Base-by-base conservation (phyloP, 2,888 invertebrate genomes). In the Fabriciana adippe region DNA sequence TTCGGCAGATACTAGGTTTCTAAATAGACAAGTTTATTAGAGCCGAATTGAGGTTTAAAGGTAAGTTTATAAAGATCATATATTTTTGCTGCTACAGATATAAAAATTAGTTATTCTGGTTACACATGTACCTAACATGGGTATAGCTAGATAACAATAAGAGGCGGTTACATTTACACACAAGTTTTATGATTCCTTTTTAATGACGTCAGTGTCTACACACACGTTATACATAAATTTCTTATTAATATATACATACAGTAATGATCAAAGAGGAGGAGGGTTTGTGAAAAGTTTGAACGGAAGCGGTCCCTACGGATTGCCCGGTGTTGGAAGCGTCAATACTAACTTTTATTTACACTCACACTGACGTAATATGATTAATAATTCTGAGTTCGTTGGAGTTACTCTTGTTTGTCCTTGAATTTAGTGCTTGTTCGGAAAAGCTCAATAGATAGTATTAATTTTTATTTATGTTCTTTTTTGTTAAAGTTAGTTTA, bases 321-420 rank as follows among this genome's bases (percentile, higher is more conserved):
- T 21, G 35, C 48, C 47, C 50, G 50, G 50, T 41, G 53, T 15
- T 41, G 31, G 59, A 50, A 26, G 55, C 61, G 48, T 61, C 55
- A 48, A 66, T 66, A 66, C 54, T 55, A 66, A 61, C 48, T 66
- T 66, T 66, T 61, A 66, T 66, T 66, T 61, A 50, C 16, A 21
- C 26, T 61, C 21, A n/a, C 59, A 21, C 47, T 61, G 50, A 50
- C 53, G 47, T 61, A 61, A 61, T 48, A 48, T 55, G 41, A 66
- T 61, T 66, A 61, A 66, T 31, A n/a, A 41, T 61, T 61, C 51
- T 6, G 48, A 41, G 21, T 55, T n/a, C 35, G 21, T 62, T 55
- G n/a, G 48, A 66, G 48, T 55, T 60, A 1, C 18, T 14, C 26
- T 60, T 41, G 21, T 60, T 60, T n/a, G n/a, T 1, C n/a, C 26